A percentile compares a stretch with the other conserved stretches of the same genome.
These are phyloP conservation scores for Cheilosia vernalis DNA, from an alignment of 2,888 invertebrate species.

Conservation along the genomic window DNA sequence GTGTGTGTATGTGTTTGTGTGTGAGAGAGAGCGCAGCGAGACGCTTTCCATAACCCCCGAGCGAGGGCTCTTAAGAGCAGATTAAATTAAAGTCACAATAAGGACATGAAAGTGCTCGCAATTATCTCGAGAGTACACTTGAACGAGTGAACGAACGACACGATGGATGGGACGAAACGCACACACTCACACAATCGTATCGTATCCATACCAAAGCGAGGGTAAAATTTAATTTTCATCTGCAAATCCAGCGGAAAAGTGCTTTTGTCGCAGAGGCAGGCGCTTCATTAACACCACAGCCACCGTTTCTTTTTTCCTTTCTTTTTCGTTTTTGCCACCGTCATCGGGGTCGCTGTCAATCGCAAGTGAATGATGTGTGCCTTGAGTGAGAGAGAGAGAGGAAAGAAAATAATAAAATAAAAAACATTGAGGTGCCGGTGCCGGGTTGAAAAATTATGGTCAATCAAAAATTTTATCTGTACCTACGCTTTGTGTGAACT, in stretches of 20 bases:
- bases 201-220: background rate
- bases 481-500: constrained; percentile 31
- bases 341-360: constrained; percentile 2
- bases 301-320: constrained; percentile 1
- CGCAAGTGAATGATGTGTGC: constrained; percentile 50
- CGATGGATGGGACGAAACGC: constrained; percentile 5
- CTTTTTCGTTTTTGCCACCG: background rate
- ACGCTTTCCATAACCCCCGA: background rate
- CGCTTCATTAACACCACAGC: constrained; percentile 70
- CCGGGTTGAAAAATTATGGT: constrained; percentile 51
- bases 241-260: constrained; percentile 73
- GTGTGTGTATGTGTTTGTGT: background rate
- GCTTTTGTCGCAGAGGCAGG: constrained; percentile 64
- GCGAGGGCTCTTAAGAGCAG: constrained; percentile 68
- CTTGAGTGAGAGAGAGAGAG: constrained; percentile 18
- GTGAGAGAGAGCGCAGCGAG: background rate
- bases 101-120: constrained; percentile 74
- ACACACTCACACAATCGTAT: constrained; percentile 11
- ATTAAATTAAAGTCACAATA: constrained; percentile 75
- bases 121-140: constrained; percentile 74
- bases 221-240: constrained; percentile 66
- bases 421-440: background rate
- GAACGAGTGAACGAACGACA: constrained; percentile 57
- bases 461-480: constrained; percentile 63
- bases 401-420: background rate